phyloP scores from a whole-genome alignment of 2,888 invertebrate genomes.

The Ormyrus nitidulus region DNA sequence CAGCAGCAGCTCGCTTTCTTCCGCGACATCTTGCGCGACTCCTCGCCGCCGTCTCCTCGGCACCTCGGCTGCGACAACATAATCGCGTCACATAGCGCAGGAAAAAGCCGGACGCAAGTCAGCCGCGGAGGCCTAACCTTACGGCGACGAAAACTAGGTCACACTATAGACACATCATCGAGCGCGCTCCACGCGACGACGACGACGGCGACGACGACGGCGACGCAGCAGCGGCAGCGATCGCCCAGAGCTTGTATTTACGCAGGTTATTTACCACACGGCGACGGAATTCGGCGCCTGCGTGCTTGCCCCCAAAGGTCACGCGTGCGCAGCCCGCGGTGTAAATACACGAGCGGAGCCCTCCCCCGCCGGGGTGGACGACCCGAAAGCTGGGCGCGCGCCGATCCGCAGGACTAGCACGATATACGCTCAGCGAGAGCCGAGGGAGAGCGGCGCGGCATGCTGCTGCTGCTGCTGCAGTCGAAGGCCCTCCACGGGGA shows the following conservation, averaged over 20 bases:
- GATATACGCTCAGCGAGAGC: not conserved
- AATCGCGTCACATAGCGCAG: too few species aligned
- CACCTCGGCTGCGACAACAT: not conserved
- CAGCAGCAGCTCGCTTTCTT: slow-evolving; percentile 12
- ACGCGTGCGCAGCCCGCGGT: too few species aligned
- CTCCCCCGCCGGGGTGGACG: too few species aligned
- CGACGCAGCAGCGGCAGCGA: too few species aligned
- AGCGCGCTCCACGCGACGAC: not conserved
- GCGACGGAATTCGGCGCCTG: too few species aligned
- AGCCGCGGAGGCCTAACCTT: slow-evolving; percentile 8
- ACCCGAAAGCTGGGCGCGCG: not conserved
- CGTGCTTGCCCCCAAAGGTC: too few species aligned
- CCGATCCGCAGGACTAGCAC: not conserved
- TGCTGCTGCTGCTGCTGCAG: slow-evolving; percentile 36
- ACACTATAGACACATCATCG: not conserved
- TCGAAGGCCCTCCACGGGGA: too few species aligned
- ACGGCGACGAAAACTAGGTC: slow-evolving; percentile 23
- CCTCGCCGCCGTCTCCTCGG: slow-evolving; percentile 1
- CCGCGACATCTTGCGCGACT: not conserved
- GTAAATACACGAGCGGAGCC: too few species aligned
- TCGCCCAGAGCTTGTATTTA: too few species aligned
- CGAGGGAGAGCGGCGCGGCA: slow-evolving; percentile 1
- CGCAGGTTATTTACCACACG: too few species aligned
- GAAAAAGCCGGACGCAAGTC: not conserved
- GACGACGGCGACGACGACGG: too few species aligned